Base-by-base conservation (phyloP, 2,797 vertebrate species). In the Australoheros facetus region DNA sequence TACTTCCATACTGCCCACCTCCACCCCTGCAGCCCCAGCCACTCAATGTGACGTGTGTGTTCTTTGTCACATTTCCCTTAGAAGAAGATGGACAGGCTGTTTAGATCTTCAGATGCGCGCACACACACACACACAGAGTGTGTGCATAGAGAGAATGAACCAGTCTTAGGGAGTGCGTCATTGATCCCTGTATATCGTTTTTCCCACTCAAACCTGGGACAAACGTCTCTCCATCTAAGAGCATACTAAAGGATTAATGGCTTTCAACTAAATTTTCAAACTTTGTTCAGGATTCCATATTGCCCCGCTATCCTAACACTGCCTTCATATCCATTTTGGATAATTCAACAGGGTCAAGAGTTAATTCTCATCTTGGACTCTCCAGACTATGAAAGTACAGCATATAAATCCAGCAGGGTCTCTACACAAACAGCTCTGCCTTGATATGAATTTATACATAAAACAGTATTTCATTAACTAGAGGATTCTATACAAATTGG, bases 401-500 rank as follows among this genome's bases (percentile, higher is more conserved):
- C 56, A 51, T 78, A 80, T 55, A 72, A 66, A 66, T 77, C 56
- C 62, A 23, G 39, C 56, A 17, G 30, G 54, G 59, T 91, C 51
- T 73, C 80, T 7, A 73, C 58, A 81, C 73, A 87, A 87, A 88
- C 79, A 64, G 26, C 21, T 8, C 60, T 56, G 55, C 71, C 78
- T 81, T 54, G 12, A 89, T 82, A 71, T 79, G 81, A 82, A 91
- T 88, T 80, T 59, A 81, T 83, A 88, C 72, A 74, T 70, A 21
- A 89, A 88, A 80, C 79, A 82, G 78, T 79, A 77, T 91, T 94
- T 94, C 85, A 92, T 94, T 93, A 93, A 85, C 71, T 75, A 48
- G 71, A 88, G 87, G 93, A 94, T 93, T 93, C 89, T 93, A 88
- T 87, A 91, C 89, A 93, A 95, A 94, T 92, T 89, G 87, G 80